These are phyloP conservation scores for Dysdera silvatica DNA, from an alignment of 1,140 invertebrate genomes.

Conservation along the genomic window DNA sequence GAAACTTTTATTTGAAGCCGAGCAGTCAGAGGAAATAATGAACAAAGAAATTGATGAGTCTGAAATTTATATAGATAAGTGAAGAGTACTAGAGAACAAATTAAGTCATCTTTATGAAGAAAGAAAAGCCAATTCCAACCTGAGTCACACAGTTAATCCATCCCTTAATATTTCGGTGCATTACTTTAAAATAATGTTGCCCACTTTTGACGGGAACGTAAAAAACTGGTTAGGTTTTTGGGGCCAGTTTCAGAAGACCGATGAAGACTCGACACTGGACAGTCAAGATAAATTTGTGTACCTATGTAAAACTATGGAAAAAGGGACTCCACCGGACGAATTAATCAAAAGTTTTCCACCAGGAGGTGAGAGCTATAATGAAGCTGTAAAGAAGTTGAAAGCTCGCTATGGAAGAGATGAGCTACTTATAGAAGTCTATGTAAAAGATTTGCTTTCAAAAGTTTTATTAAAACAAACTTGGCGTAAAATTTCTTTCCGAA, in stretches of 20 bases:
- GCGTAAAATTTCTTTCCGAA: background rate
- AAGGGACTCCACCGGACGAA: background rate
- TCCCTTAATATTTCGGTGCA: background rate
- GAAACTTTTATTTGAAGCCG: no score
- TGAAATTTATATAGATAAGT: background rate
- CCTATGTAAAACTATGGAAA: background rate
- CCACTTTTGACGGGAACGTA: background rate
- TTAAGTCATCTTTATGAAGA: no score
- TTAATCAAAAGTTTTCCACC: constrained; percentile 20
- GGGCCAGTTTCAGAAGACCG: background rate
- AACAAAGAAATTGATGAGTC: background rate
- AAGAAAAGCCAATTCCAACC: background rate
- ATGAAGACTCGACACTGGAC: background rate
- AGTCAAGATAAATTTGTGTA: background rate
- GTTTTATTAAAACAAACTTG: background rate
- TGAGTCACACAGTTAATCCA: no score
- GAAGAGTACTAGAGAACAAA: background rate
- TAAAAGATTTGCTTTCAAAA: constrained; percentile 22
- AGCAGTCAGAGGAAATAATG: background rate
- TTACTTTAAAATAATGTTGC: constrained; percentile 1
- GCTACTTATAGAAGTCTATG: constrained; percentile 25
- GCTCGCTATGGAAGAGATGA: constrained; percentile 26
- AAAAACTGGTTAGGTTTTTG: background rate
- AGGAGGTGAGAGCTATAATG: background rate
- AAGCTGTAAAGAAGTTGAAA: constrained; percentile 4